Percentiles rank a stretch among this genome's conserved stretches.
Evolutionary conservation across 1,140 invertebrate genomes (phyloP).

Genomic region (Drosophila miranda): DNA sequence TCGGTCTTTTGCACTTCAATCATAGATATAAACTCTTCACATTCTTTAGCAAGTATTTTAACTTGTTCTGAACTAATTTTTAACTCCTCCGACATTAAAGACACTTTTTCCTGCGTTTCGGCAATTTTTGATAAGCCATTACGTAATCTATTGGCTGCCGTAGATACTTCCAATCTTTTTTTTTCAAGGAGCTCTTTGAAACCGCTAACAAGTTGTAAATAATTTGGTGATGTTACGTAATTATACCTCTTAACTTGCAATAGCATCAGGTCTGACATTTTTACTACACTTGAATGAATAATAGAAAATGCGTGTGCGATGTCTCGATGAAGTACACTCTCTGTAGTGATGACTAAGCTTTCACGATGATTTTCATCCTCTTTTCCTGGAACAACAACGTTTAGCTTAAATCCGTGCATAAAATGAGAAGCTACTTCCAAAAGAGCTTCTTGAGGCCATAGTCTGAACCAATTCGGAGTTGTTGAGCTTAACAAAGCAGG

Average conservation of each 20-base stretch:
- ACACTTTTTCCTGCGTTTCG: conserved; percentile 89
- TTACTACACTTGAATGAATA: conserved; percentile 89
- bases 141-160: conserved; percentile 88
- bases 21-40: conserved; percentile 86
- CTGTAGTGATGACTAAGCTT: conserved; percentile 83
- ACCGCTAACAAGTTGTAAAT: conserved; percentile 90
- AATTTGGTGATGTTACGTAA: conserved; percentile 94
- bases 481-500: conserved; percentile 92
- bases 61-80: conserved; percentile 88
- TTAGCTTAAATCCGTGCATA: conserved; percentile 86
- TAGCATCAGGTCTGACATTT: conserved; percentile 88
- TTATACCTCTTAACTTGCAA: conserved; percentile 90
- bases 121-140: conserved; percentile 91
- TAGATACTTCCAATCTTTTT: conserved; percentile 88
- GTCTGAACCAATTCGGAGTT: conserved; percentile 94
- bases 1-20: conserved; percentile 90
- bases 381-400: conserved; percentile 86
- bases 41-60: conserved; percentile 76
- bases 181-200: conserved; percentile 90
- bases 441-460: conserved; percentile 93
- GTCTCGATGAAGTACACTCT: conserved; percentile 85
- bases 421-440: conserved; percentile 91
- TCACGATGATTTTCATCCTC: conserved; percentile 82
- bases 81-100: conserved; percentile 90
- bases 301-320: conserved; percentile 89